Conservation (phyloP, 1,140 invertebrate genomes). For the Drosophila ananassae region DNA sequence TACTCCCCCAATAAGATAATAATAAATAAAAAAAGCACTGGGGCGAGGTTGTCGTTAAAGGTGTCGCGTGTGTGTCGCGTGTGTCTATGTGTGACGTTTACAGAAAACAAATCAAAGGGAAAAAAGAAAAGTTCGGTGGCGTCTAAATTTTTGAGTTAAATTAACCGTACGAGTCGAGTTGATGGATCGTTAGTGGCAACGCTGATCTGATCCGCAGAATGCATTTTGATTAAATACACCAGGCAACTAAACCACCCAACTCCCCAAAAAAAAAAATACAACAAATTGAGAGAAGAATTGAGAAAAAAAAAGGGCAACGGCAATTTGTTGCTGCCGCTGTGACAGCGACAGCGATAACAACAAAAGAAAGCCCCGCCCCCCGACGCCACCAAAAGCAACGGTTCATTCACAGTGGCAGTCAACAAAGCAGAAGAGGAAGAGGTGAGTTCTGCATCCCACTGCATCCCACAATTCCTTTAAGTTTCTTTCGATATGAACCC, state of each 20-base stretch:
- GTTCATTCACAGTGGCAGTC: conserved; percentile 35
- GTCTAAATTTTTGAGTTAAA: conserved; percentile 63
- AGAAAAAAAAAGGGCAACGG: conserved; percentile 12
- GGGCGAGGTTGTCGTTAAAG: conserved; percentile 5
- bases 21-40: background rate
- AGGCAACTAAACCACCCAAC: background rate
- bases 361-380: conserved; percentile 18
- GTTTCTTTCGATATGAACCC: too few relatives aligned
- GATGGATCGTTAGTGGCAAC: conserved; percentile 14
- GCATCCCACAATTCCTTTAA: conserved; percentile 6
- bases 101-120: conserved; percentile 22
- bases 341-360: conserved; percentile 15
- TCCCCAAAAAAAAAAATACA: background rate
- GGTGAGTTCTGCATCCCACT: conserved; percentile 30
- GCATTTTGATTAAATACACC: conserved; percentile 19
- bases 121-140: conserved; percentile 49
- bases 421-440: conserved; percentile 19
- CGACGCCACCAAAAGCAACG: conserved; percentile 14
- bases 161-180: conserved; percentile 12
- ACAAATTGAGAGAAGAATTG: too few relatives aligned
- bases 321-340: conserved; percentile 30
- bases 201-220: conserved; percentile 2
- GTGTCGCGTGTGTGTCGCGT: conserved; percentile 18
- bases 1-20: conserved; percentile 8
- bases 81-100: conserved; percentile 65